Base-by-base conservation (phyloP, 1,140 invertebrate genomes). In the Eulimnadia texana region DNA sequence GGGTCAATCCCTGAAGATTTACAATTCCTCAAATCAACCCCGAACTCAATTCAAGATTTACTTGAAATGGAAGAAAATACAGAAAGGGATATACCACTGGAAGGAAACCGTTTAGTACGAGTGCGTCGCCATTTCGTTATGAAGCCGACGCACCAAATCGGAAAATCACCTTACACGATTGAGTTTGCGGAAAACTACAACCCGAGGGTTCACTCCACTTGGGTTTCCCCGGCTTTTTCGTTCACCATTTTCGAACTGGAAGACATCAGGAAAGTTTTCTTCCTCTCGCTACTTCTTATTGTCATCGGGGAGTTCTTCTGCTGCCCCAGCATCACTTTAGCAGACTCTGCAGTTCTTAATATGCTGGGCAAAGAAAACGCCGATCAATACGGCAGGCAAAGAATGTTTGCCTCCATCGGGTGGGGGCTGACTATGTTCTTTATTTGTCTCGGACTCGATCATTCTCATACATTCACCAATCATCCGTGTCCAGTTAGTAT, bases 341-440 rank as follows among this genome's bases (percentile, higher is more conserved):
- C 94, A 0, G 93, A 96, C 72, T 91, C 89, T 0, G 92, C 90
- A 1, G 93, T 95, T 0, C 85, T 97, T 20, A 90, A 87, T 1
- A 79, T 94, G 59, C 78, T 97, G 0, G 90, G 89, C 0, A 92
- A 95, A 71, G 87, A 92, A 74, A 90, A 93, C 29, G 90, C 90
- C 66, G 77, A 79, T 63, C 83, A 85, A 66, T 98, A 98, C 71
- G 94, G 94, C 0, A 86, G 93, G 65, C 94, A 98, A 73, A 82
- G 95, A 66, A 97, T 99, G 91, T 98, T 98, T 71, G 96, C 96
- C 0, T 98, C 93, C 27, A 76, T 98, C 52, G 96, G 96, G 22
- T 98, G 94, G 95, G 95, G 91, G 27, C 74, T 98, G 62, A 88
- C 94, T 11, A 99, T 99, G 95, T 98, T 99, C 72, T 88, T 98